Evolutionary conservation across 2,888 invertebrate species (phyloP), one percentile per base, ranked within the genome.

Genomic region (Keiferia lycopersicella): DNA sequence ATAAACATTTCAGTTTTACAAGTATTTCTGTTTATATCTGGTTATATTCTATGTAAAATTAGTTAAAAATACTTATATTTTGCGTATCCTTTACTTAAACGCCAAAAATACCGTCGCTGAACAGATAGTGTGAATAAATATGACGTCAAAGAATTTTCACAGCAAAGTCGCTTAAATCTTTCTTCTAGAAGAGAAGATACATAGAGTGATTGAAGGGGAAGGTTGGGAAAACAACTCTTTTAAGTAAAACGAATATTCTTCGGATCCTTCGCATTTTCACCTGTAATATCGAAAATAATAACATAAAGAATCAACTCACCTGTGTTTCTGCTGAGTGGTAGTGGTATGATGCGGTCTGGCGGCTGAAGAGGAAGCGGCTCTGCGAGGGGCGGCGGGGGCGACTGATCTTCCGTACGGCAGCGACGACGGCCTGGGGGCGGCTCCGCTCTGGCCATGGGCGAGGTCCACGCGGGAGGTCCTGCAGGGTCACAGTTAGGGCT

Each of bases 291-390:
- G 16, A 4, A 16, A 6, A 48, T n/a, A 16, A 8, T 2, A n/a
- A 26, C 10, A 18, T 38, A 45, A 22, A 45, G 14, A 10, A 12
- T 50, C 11, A 41, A 69, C 79, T 67, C 65, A 89, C 90, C 84
- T 89, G 77, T 87, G 85, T 66, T 88, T 88, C 61, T 82, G 80
- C 66, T 81, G 82, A 10, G 79, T 76, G 60, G 30, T 30, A 6
- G 89, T 79, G 59, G 91, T 86, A 72, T 92, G 77, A 70, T 74
- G 69, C 79, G 92, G 81, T 82, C 86, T 90, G 83, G 84, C 94
- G 73, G 80, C 93, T 0, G 95, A 95, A 26, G 95, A 94, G 14
- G 95, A 95, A 4, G 94, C 94, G 14, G 95, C 95, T 68, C 95
- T 89, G 70, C 95, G 91, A 22, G 92, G 88, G 1, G 89, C 88